Evolutionary conservation across 2,888 invertebrate genomes (phyloP), one percentile per base, ranked within the genome.

Genomic region (Neoaliturus tenellus): DNA sequence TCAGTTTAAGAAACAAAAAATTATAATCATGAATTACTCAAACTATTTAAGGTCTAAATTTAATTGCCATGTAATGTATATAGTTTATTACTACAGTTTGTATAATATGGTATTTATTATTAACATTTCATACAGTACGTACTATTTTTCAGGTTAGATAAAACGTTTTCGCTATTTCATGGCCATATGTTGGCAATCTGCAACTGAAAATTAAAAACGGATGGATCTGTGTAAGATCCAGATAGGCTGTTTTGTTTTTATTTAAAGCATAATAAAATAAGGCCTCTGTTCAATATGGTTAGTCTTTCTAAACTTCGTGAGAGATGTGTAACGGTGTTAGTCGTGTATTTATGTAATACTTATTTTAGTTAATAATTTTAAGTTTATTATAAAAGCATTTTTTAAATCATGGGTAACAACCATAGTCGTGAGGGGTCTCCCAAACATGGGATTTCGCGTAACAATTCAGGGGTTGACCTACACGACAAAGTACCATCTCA

Each of bases 381-480:
- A 10, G 5, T 41, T 73, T 41, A 41, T 23, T 28, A 48, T 44
- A 44, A 5, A 10, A 28, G 35, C 10, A 48, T 39, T 28, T 28
- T 44, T 80, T 55, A 39, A 62, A 44, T 25, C 51, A 85, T 85
- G 85, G 85, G 85, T 23, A 85, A 85, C 51, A 80, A 81, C 48
- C 81, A 81, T 55, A 83, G 80, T 39, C 67, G 67, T 23, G 73
- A 83, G 17, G 78, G 83, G 31, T 69, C 81, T 35, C 75, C 75
- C n/a, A 91, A 92, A 73, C 17, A 51, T 55, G 82, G 82, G 20
- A 82, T 82, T 73, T 82, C 82, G 20, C 71, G 87, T 85, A 94
- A 94, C 73, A 93, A 94, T 35, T 95, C 95, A 33, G 94, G 93
- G 14, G 93, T 93, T 23, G 95, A 95, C 89, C 92, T 94, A 80